Conservation (phyloP, 64 coral and sea anemone species). For the Dendrophyllia cribrosa region DNA sequence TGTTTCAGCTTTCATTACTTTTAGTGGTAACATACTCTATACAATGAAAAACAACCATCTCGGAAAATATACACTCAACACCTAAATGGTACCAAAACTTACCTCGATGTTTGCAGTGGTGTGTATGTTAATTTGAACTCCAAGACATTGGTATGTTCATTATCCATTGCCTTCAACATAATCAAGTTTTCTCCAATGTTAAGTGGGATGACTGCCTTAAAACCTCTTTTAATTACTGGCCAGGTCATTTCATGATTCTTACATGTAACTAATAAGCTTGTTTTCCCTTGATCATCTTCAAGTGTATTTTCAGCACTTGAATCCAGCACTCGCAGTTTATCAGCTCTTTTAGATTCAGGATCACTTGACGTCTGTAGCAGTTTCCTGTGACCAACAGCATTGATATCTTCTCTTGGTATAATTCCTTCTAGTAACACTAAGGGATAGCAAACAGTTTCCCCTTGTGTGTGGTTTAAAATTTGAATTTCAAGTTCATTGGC, state of each 20-base stretch:
- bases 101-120: constrained; percentile 68
- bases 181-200: constrained; percentile 78
- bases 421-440: constrained; percentile 81
- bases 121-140: constrained; percentile 66
- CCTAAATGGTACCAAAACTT: neutral
- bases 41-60: too few relatives aligned
- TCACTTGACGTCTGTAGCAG: neutral
- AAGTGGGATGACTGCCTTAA: constrained; percentile 80
- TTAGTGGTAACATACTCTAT: too few relatives aligned
- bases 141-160: constrained; percentile 28
- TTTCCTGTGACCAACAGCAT: neutral
- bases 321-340: neutral
- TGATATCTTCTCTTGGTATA: neutral
- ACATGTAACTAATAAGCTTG: constrained; percentile 2
- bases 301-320: neutral
- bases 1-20: too few relatives aligned
- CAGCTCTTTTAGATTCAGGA: neutral
- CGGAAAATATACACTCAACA: too few relatives aligned
- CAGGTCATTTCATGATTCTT: constrained; percentile 38
- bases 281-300: neutral
- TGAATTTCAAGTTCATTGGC: constrained; percentile 15
- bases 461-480: constrained; percentile 71
- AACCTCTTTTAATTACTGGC: constrained; percentile 77
- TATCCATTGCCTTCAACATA: constrained; percentile 45
- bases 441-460: constrained; percentile 74